These are phyloP conservation scores for Drosophila virilis DNA, from an alignment of 1,140 invertebrate species.

Conservation along the genomic window DNA sequence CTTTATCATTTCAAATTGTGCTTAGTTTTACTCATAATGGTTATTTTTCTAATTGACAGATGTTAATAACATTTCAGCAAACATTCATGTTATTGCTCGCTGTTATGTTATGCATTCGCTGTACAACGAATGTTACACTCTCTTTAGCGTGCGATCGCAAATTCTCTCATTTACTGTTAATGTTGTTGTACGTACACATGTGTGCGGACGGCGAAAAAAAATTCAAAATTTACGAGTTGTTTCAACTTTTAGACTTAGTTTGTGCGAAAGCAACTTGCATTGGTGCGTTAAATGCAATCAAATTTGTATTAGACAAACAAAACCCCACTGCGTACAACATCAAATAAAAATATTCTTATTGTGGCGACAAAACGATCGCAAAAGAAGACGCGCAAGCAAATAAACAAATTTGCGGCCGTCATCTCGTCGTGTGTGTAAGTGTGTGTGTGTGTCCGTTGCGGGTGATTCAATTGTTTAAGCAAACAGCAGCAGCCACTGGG, in stretches of 20 bases:
- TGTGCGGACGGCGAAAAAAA: slow-evolving; percentile 45
- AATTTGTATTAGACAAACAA: slow-evolving; percentile 9
- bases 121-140: neutral
- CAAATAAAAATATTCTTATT: slow-evolving; percentile 21
- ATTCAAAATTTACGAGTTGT: slow-evolving; percentile 41
- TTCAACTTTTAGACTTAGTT: slow-evolving; percentile 33
- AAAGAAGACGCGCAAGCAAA: slow-evolving; percentile 44
- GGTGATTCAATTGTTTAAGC: slow-evolving; percentile 63
- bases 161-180: slow-evolving; percentile 54
- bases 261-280: slow-evolving; percentile 23
- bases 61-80: slow-evolving; percentile 28
- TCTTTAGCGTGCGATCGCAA: slow-evolving; percentile 25
- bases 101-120: neutral
- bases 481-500: slow-evolving; percentile 34
- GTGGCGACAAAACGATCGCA: slow-evolving; percentile 35
- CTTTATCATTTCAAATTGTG: neutral
- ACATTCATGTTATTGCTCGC: neutral
- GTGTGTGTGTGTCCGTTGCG: slow-evolving; percentile 26
- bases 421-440: slow-evolving; percentile 29
- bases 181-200: slow-evolving; percentile 52
- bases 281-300: slow-evolving; percentile 35
- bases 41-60: neutral
- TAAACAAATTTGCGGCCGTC: slow-evolving; percentile 51
- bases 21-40: neutral
- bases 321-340: slow-evolving; percentile 2